Base-by-base conservation (phyloP, 2,797 vertebrate genomes). In the Clarias fuscus region DNA sequence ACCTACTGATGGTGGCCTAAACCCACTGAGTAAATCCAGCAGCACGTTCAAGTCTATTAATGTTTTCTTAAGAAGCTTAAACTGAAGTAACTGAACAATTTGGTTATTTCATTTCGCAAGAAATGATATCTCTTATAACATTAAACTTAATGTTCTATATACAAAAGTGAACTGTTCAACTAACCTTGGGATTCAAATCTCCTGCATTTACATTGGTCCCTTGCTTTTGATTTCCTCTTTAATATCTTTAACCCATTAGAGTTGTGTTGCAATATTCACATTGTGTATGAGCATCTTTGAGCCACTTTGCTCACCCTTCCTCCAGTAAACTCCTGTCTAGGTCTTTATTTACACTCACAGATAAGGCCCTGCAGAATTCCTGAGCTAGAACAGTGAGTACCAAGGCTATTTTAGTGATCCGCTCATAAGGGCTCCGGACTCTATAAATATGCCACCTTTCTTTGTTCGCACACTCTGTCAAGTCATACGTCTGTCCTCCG, bases 341-440 rank as follows among this genome's bases (percentile, higher is more conserved):
- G 13, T 73, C 61, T 22, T 85, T 76, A 43, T 18, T 56, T 18
- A 58, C 83, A 48, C 53, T 62, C 11, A 62, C 72, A 76, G 71
- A 18, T 58, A 75, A 64, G 59, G 18, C n/a, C 0, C 72, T 75
- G 24, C 17, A 71, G 24, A 73, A 75, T 75, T 48, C 76, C 70
- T 48, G 70, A 48, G 24, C 59, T 76, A 56, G 83, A 76, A 93
- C 93, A 92, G 91, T 88, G 92, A 83, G 89, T 92, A 92, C 93
- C 91, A 87, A 64, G 76, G 81, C 92, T 94, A 95, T 96, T 96
- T 96, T 94, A 92, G 94, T 93, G 90, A 92, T 89, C 93, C 93
- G 93, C 93, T 95, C 93, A 95, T 92, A 92, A 90, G 92, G 85
- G 88, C 85, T 62, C 88, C 81, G 77, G 91, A 92, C 91, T 94